These are phyloP conservation scores for human (Homo sapiens) DNA, from an alignment of 2,113 vertebrate species.

Conservation along the genomic window DNA sequence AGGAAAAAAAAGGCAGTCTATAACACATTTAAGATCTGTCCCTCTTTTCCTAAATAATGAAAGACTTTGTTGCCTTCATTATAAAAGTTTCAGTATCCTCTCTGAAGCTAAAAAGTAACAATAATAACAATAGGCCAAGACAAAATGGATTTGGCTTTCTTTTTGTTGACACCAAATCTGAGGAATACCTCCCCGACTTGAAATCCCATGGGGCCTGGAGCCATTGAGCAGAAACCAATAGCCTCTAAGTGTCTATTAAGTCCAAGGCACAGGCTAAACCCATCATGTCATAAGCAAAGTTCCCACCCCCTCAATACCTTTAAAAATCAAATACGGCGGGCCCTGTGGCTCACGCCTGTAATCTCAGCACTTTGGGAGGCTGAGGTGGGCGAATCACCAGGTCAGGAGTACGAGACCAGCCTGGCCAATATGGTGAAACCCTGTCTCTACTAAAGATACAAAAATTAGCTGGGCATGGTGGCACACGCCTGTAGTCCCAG, in stretches of 20 bases:
- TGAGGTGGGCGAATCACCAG: too few relatives aligned
- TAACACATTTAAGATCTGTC: background rate
- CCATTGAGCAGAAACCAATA: background rate
- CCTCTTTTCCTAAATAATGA: background rate
- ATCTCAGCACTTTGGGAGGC: too few relatives aligned
- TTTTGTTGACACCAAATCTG: background rate
- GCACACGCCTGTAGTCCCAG: too few relatives aligned
- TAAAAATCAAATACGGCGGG: background rate
- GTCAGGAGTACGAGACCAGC: too few relatives aligned
- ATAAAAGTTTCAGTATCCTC: background rate
- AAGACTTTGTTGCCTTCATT: background rate
- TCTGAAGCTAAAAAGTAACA: conserved; percentile 18
- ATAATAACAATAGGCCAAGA: background rate
- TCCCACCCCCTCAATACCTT: background rate
- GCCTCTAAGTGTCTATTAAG: background rate
- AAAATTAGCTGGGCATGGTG: too few relatives aligned
- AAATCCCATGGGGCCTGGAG: background rate
- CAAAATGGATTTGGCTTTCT: background rate
- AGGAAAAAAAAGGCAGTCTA: background rate
- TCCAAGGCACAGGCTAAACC: background rate
- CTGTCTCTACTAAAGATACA: too few relatives aligned
- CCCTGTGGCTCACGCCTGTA: too few relatives aligned
- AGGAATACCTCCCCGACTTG: background rate
- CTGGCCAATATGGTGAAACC: too few relatives aligned
- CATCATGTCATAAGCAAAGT: background rate